phyloP scores from a whole-genome alignment of 2,113 vertebrate genomes.

The Perca flavescens region DNA sequence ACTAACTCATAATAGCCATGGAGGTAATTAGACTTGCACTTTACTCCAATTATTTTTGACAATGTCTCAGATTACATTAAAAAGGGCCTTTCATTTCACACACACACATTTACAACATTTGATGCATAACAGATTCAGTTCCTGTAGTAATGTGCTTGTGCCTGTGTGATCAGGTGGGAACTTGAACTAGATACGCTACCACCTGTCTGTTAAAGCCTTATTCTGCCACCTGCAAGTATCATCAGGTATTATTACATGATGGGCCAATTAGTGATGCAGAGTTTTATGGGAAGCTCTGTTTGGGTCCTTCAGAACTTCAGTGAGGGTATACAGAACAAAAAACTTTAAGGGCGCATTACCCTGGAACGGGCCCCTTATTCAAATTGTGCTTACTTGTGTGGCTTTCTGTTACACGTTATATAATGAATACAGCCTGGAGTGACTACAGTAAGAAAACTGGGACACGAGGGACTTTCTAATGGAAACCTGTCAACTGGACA shows the following conservation, averaged over 20 bases:
- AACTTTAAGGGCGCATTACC: conserved; percentile 59
- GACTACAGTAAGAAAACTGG: conserved; percentile 41
- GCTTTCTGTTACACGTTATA: conserved; percentile 56
- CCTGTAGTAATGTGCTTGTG: background rate
- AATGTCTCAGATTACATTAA: conserved; percentile 41
- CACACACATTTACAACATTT: conserved; percentile 20
- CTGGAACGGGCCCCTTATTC: conserved; percentile 52
- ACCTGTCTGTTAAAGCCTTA: conserved; percentile 35
- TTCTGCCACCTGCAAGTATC: conserved; percentile 47
- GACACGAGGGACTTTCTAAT: conserved; percentile 11
- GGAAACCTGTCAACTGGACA: conserved; percentile 35
- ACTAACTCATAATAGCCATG: background rate
- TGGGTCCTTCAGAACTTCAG: conserved; percentile 37
- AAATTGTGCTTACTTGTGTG: conserved; percentile 68
- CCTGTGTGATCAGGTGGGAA: conserved; percentile 56
- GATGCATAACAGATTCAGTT: conserved; percentile 10
- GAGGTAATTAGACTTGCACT: conserved; percentile 28
- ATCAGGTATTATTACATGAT: conserved; percentile 23
- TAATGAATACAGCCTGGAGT: conserved; percentile 41
- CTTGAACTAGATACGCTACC: conserved; percentile 22
- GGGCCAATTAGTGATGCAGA: conserved; percentile 59
- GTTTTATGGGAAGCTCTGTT: conserved; percentile 38
- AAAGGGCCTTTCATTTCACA: conserved; percentile 46
- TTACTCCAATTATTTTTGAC: conserved; percentile 48
- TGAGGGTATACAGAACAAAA: conserved; percentile 8